Base-by-base conservation (phyloP, 2,888 invertebrate species). In the Patella ulyssiponensis region DNA sequence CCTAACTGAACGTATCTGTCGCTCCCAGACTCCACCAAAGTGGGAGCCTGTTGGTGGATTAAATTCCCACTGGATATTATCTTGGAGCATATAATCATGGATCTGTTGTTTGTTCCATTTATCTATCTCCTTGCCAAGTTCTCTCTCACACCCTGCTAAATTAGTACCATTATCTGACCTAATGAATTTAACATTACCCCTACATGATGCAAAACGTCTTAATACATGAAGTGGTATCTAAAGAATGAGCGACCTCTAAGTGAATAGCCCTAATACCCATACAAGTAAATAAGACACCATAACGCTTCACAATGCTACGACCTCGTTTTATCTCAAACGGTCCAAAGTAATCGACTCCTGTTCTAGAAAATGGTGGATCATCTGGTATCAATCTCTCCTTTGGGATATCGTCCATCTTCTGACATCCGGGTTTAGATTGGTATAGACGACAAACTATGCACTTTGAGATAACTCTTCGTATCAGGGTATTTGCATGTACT, bases 1-100 rank as follows among this genome's bases (percentile, higher is more conserved):
- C n/a, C 81, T 69, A 5, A 77, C 76, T 27, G 76, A 74, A 56
- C 83, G 51, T 51, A 82, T 82, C 44, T 77, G 56, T 56, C 69
- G 27, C 20, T 69, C 69, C 69, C 69, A 69, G 11, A 69, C 69
- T 12, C 69, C 69, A n/a, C 69, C 69, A 17, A 33, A 5, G 69
- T 69, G n/a, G 69, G 69, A 69, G 33, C 27, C 69, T 9, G 71
- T 51, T 7, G 71, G 71, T 5, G 71, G 71, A n/a, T 71, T 71
- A 5, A 71, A 71, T 44, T 71, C 7, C 71, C 51, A 71, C 27
- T 20, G 20, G n/a, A 71, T 71, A 71, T 71, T 44, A 23, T 52
- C 20, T 52, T 71, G 71, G 27, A 71, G 17, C 17, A 71, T 12
- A 7, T 44, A 17, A 44, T 71, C 51, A 23, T 71, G 44, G 20